Evolutionary conservation across 2,113 vertebrate species (phyloP), one percentile per base, ranked within the genome.

Genomic region (Neoarius graeffei): DNA sequence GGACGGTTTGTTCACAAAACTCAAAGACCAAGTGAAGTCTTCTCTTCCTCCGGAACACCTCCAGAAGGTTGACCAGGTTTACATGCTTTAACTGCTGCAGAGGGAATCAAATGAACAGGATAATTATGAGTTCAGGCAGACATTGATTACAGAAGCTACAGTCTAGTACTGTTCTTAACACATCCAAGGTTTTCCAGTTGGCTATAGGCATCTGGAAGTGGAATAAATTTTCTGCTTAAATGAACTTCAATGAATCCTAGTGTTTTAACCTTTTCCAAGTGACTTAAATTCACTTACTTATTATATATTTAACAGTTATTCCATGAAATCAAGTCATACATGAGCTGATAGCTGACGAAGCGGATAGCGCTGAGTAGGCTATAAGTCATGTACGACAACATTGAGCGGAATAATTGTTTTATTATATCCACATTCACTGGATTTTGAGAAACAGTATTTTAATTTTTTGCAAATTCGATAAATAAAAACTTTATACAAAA

Each of bases 1-100:
- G 94, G 87, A 98, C 96, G 0, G 97, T 98, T 90, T 97, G 97
- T 62, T 98, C 97, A 84, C 96, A 97, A 93, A 97, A 98, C 93
- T 98, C 96, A 87, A 98, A 97, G 66, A 98, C 96, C 79, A 98
- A 91, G 87, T 98, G 96, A 59, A 97, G 96, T 60, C 96, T 94
- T 69, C 96, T 91, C 88, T 97, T 98, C 93, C 95, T 96, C 91
- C 96, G 93, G 94, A 98, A 97, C 52, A 97, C 97, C 89, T 98
- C 97, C 79, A 97, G 94, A 89, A 98, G 95, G 88, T 97, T 97
- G 86, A 97, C 97, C 91, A 98, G 94, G 86, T 98, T 98, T 59
- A 96, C 94, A 8, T 98, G 97, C 91, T 97, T 98, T 90, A 98
- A 93, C 91, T 97, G 96, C 97, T 98, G 91, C 76, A 92, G 50